Evolutionary conservation across 2,888 invertebrate genomes (phyloP).

Genomic region (Tromatobia lineatoria): DNA sequence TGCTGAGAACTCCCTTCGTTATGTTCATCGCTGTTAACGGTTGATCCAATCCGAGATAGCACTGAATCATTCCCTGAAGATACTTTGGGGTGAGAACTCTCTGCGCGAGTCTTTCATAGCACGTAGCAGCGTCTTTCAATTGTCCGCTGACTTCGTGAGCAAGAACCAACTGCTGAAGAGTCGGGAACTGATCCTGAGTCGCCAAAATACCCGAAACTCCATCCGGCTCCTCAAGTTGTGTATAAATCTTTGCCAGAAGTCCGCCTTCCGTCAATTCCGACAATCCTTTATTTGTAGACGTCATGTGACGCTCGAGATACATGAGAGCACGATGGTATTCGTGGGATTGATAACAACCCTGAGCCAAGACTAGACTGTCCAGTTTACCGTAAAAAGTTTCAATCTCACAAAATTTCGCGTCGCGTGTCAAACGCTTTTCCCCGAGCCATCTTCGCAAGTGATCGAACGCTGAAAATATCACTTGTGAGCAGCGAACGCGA

Average conservation of each 20-base stretch:
- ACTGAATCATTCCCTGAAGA: conserved; percentile 92
- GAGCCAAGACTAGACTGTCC: conserved; percentile 90
- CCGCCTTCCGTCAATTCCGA: conserved; percentile 80
- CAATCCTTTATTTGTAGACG: conserved; percentile 80
- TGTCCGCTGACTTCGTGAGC: conserved; percentile 94
- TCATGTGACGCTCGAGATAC: conserved; percentile 91
- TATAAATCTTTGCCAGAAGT: conserved; percentile 91
- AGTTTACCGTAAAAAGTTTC: conserved; percentile 85
- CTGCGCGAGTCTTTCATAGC: conserved; percentile 94
- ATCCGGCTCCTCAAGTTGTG: conserved; percentile 95
- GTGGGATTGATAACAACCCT: conserved; percentile 91
- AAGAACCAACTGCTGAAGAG: conserved; percentile 93
- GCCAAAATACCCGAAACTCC: conserved; percentile 93
- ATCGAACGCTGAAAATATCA: conserved; percentile 91
- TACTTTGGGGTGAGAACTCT: conserved; percentile 84
- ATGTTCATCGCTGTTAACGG: conserved; percentile 93
- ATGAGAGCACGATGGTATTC: conserved; percentile 92
- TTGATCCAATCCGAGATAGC: conserved; percentile 95
- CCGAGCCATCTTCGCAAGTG: conserved; percentile 92
- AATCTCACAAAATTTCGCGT: conserved; percentile 75
- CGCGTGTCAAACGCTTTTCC: conserved; percentile 77
- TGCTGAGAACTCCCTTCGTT: conserved; percentile 89
- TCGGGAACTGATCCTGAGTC: conserved; percentile 91
- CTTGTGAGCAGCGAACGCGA: conserved; percentile 82
- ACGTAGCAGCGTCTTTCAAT: conserved; percentile 93